Evolutionary conservation across 2,113 vertebrate species (phyloP).

Genomic region (Delphinus delphis): DNA sequence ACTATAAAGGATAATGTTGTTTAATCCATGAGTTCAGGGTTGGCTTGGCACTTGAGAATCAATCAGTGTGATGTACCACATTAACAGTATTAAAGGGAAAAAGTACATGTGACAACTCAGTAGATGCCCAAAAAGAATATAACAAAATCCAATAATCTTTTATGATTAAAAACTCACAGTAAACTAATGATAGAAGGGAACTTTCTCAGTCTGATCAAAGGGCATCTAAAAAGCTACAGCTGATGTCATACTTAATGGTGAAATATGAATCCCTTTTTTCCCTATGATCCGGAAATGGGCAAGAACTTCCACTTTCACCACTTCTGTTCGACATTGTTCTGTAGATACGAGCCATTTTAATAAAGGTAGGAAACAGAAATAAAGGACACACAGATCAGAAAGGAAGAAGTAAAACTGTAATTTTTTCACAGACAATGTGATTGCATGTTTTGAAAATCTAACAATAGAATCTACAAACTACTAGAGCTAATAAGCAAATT

Average conservation of each 20-base stretch:
- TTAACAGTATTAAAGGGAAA: background rate
- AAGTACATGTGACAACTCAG: background rate
- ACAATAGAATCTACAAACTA: background rate
- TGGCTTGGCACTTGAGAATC: slow-evolving; percentile 24
- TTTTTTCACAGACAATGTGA: background rate
- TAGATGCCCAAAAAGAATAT: background rate
- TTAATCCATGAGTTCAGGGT: background rate
- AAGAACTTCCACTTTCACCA: background rate
- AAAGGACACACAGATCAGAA: background rate
- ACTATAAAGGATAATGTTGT: background rate
- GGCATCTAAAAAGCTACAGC: background rate
- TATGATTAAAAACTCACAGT: slow-evolving; percentile 26
- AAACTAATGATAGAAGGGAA: slow-evolving; percentile 20
- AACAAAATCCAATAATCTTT: slow-evolving; percentile 16
- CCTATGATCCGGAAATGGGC: background rate
- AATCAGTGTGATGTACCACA: background rate
- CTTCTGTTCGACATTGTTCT: background rate
- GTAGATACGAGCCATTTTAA: slow-evolving; percentile 31
- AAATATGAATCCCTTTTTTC: slow-evolving; percentile 15
- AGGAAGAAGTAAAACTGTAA: background rate
- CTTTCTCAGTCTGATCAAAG: background rate
- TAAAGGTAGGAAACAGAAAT: slow-evolving; percentile 25
- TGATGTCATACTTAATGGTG: background rate
- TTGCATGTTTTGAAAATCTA: slow-evolving; percentile 10
- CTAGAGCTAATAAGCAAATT: background rate